These are phyloP conservation scores for Eremophila alpestris DNA, from an alignment of 2,797 vertebrate species.

Conservation along the genomic window DNA sequence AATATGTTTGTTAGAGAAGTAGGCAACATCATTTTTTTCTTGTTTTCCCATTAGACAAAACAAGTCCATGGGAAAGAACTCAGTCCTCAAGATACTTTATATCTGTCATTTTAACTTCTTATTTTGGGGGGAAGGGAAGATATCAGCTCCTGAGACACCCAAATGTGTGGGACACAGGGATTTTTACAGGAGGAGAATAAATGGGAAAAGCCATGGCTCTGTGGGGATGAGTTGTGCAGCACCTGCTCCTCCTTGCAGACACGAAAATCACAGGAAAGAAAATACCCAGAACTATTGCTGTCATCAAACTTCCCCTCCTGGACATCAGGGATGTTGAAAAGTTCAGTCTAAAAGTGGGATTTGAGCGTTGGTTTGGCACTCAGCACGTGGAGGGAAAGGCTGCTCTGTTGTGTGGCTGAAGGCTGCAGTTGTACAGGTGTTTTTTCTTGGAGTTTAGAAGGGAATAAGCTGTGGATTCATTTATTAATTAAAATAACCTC, in stretches of 20 bases:
- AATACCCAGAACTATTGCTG: not conserved
- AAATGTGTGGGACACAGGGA: not conserved
- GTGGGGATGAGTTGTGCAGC: no score
- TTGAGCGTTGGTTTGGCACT: not conserved
- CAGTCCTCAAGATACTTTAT: not conserved
- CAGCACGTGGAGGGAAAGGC: fast-evolving
- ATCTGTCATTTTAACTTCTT: not conserved
- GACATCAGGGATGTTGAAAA: not conserved
- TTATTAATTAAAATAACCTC: not conserved
- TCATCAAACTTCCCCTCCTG: not conserved
- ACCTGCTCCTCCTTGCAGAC: not conserved
- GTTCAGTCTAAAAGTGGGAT: not conserved
- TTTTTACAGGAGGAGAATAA: not conserved
- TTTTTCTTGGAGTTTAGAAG: not conserved
- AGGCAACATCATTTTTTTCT: not conserved
- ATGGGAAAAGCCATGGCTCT: not conserved
- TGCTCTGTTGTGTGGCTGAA: not conserved
- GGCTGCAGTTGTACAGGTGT: not conserved
- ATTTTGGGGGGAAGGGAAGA: not conserved
- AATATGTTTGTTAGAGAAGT: constrained; percentile 26
- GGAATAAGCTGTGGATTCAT: not conserved
- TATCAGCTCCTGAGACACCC: not conserved
- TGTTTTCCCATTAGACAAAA: not conserved
- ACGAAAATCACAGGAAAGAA: not conserved
- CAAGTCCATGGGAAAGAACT: not conserved